Evolutionary conservation across 2,113 vertebrate genomes (phyloP).

Genomic region (Calyptomena viridis): DNA sequence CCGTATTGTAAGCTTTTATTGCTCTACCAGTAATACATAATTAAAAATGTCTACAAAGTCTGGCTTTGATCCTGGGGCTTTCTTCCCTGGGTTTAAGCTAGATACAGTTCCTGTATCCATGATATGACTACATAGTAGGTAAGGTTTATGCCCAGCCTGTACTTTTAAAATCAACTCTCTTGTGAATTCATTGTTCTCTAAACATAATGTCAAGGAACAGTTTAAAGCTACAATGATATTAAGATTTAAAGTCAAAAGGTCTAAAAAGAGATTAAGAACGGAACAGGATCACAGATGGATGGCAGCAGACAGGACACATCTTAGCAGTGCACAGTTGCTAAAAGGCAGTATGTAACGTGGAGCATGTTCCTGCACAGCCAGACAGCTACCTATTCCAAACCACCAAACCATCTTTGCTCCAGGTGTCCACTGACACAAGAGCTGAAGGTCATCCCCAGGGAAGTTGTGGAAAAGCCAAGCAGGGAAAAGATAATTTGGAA

Average conservation of each 20-base stretch:
- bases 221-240: constrained; percentile 2
- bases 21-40: constrained; percentile 69
- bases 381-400: neutral
- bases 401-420: neutral
- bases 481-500: neutral
- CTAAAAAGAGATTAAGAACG: neutral
- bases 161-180: constrained; percentile 23
- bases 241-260: constrained; percentile 4
- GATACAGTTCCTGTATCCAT: constrained; percentile 46
- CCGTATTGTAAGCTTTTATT: constrained; percentile 64
- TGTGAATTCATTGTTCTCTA: constrained; percentile 6
- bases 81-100: constrained; percentile 35
- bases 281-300: neutral
- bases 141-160: constrained; percentile 3
- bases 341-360: neutral
- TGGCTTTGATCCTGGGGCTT: constrained; percentile 67
- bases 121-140: neutral
- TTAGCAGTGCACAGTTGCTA: neutral
- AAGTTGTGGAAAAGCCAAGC: neutral
- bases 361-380: neutral
- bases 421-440: neutral
- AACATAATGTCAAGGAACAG: neutral
- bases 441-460: neutral
- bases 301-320: neutral
- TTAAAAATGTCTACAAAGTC: constrained; percentile 68